Percentiles rank a stretch among this genome's conserved stretches.
These are phyloP conservation scores for Aphelocoma californica DNA, from an alignment of 2,797 vertebrate genomes.

Conservation along the genomic window DNA sequence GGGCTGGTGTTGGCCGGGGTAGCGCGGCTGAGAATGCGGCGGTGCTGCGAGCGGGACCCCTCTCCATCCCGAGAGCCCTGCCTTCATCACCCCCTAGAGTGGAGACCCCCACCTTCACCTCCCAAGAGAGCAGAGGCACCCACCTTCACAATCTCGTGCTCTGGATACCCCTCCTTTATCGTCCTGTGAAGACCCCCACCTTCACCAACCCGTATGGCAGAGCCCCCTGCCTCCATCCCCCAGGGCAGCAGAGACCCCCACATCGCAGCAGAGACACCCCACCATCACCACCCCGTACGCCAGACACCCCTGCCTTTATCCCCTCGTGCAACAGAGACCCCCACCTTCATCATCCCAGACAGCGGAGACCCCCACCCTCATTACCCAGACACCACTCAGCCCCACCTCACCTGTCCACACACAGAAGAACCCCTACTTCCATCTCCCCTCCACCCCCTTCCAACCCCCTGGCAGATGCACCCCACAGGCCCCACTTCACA, in stretches of 20 bases:
- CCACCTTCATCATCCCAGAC: not conserved
- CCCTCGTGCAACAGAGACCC: accelerated
- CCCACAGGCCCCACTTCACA: not conserved
- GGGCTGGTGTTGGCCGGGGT: not conserved
- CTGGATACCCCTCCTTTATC: not conserved
- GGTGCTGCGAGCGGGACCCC: accelerated
- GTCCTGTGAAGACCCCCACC: too few species aligned
- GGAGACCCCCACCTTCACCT: not conserved
- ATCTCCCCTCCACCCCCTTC: not conserved
- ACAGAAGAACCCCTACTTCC: too few species aligned
- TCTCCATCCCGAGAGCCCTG: too few species aligned
- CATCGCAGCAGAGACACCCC: not conserved
- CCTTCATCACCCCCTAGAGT: not conserved
- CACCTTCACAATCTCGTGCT: too few species aligned
- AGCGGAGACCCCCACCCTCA: not conserved
- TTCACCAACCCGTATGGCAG: not conserved
- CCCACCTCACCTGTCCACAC: not conserved
- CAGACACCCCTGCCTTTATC: not conserved
- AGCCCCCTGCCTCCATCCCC: not conserved
- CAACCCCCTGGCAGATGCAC: not conserved
- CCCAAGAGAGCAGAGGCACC: not conserved
- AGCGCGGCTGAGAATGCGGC: accelerated
- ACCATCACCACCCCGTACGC: accelerated
- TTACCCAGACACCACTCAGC: not conserved
- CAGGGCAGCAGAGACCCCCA: not conserved